A percentile compares a stretch with the other conserved stretches of the same genome.
Evolutionary conservation across 2,113 vertebrate genomes (phyloP).

Genomic region (Psephotus haematonotus): DNA sequence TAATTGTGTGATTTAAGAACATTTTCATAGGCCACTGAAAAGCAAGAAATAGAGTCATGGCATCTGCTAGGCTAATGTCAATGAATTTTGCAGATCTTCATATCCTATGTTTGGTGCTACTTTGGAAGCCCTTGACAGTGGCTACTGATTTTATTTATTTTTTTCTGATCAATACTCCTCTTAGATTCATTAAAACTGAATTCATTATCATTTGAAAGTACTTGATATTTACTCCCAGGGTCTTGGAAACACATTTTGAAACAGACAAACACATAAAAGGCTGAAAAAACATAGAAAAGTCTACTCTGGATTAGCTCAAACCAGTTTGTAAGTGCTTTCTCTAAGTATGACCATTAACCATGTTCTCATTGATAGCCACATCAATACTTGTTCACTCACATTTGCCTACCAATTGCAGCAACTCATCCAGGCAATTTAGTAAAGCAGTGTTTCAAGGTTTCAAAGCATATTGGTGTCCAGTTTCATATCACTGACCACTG

Average conservation of each 20-base stretch:
- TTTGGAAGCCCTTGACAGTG: neutral
- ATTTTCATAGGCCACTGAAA: neutral
- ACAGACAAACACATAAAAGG: neutral
- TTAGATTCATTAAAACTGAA: neutral
- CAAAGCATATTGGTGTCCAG: neutral
- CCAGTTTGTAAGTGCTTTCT: neutral
- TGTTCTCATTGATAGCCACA: neutral
- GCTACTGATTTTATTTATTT: neutral
- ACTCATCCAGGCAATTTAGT: neutral
- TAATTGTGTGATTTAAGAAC: neutral
- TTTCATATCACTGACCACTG: neutral
- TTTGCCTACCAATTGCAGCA: neutral
- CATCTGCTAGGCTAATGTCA: neutral
- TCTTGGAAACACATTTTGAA: neutral
- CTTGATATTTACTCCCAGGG: neutral
- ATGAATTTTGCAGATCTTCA: neutral
- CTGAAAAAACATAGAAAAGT: neutral
- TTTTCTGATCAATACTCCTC: neutral
- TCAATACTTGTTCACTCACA: neutral
- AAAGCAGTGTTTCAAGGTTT: neutral
- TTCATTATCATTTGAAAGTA: neutral
- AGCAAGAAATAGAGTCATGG: neutral
- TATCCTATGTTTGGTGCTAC: neutral
- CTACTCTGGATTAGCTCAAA: neutral
- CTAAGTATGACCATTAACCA: neutral